Percentiles rank a stretch among this genome's conserved stretches.
These are phyloP conservation scores for Metridium senile DNA, from an alignment of 92 coral and sea anemone species.

Conservation along the genomic window DNA sequence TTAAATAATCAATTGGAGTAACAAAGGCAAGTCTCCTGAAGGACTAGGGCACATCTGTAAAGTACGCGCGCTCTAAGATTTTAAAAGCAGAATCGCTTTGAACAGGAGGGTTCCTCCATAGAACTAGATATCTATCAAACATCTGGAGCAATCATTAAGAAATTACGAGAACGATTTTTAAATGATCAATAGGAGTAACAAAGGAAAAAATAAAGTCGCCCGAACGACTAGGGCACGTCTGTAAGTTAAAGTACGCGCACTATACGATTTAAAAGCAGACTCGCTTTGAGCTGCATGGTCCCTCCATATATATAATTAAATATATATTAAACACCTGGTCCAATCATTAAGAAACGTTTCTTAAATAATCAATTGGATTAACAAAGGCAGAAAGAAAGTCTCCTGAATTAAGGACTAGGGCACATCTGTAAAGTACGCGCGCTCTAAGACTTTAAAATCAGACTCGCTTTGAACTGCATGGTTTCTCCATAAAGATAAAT, in stretches of 20 bases:
- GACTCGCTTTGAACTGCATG: neutral
- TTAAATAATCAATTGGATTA: too few species aligned
- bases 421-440: neutral
- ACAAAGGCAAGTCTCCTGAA: neutral
- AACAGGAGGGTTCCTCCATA: neutral
- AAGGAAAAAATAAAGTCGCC: too few species aligned
- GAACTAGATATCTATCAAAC: neutral
- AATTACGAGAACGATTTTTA: neutral
- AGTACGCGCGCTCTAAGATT: neutral
- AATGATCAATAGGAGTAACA: too few species aligned
- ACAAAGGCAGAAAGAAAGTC: neutral
- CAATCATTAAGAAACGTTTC: too few species aligned
- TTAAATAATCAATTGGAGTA: too few species aligned
- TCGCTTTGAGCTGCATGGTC: too few species aligned
- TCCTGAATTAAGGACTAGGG: neutral
- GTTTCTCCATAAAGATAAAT: neutral
- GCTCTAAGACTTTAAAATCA: neutral
- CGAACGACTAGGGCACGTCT: too few species aligned
- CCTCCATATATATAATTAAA: too few species aligned
- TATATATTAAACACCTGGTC: too few species aligned
- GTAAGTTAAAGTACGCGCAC: too few species aligned
- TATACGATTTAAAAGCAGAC: too few species aligned
- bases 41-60: neutral
- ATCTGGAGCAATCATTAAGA: neutral
- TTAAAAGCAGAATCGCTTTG: neutral